Evolutionary conservation across 2,888 invertebrate species (phyloP), one percentile per base, ranked within the genome.

Genomic region (Cataglyphis cursor): DNA sequence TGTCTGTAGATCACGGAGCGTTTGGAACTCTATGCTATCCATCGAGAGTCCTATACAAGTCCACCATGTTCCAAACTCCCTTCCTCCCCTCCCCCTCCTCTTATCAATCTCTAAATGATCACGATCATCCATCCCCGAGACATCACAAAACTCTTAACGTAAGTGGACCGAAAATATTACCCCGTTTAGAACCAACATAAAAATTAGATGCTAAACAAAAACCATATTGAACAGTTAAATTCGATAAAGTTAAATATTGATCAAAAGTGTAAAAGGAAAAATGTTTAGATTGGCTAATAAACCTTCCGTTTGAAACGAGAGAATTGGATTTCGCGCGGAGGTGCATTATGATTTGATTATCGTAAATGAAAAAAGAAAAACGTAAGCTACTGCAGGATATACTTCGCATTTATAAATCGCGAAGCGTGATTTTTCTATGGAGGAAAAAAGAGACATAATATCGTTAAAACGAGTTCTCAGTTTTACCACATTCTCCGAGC

Each of bases 11-110:
- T 93, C 93, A 94, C 93, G 92, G 94, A 95, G 95, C 95, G 94
- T 95, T 95, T 95, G 94, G 95, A 95, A 95, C 95, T 95, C 95
- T 94, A 93, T 95, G 94, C 94, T 94, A 93, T 91, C 93, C 92
- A 93, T 92, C 91, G 90, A 94, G 89, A 90, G 89, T 85, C 89
- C 89, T 86, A 80, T 38, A 70, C 82, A 59, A 70, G 84, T 88
- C 86, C 85, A 74, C 72, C 85, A 84, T 82, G 28, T 70, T 62
- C 80, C 59, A 62, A 51, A 51, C n/a, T 51, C 51, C 72, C 82
- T 75, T 70, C 68, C 64, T 72, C 87, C 80, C 81, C 54, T 65
- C 70, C 87, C 89, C 85, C 80, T 81, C 64, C 83, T 83, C 78
- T 44, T 35, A 10, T 3, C 8, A 51, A 64, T 44, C 35, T 24